Conservation (phyloP, 2,113 vertebrate genomes). For the Myotis yumanensis region DNA sequence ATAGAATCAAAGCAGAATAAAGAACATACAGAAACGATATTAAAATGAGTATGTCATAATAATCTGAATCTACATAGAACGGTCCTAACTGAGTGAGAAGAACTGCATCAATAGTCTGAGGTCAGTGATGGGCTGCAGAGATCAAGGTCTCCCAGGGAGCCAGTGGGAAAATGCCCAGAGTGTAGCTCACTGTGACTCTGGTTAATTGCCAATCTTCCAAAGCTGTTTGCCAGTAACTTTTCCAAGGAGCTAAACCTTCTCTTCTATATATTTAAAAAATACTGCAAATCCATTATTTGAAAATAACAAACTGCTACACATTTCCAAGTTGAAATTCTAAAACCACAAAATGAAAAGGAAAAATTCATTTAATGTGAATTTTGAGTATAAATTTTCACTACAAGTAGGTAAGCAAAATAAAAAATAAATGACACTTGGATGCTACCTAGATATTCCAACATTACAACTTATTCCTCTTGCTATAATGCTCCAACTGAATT, state of each 20-base stretch:
- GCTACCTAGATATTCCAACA: neutral
- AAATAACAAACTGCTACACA: neutral
- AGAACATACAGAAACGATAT: neutral
- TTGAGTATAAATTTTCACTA: neutral
- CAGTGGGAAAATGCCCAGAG: neutral
- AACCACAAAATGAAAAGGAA: constrained; percentile 8
- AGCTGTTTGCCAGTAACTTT: neutral
- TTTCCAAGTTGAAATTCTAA: neutral
- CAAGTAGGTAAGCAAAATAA: neutral
- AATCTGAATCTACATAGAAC: neutral
- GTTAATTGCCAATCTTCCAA: neutral
- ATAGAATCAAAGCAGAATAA: neutral
- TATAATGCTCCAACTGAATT: neutral
- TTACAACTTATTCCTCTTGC: neutral
- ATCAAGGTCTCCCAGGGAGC: neutral
- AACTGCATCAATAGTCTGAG: neutral
- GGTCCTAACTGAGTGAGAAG: neutral
- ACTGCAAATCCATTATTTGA: neutral
- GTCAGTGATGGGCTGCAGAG: neutral
- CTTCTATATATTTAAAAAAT: neutral
- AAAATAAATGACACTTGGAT: neutral
- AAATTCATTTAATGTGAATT: neutral
- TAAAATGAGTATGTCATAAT: neutral
- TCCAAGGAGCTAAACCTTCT: neutral
- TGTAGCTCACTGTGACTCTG: neutral